A percentile compares a stretch with the other conserved stretches of the same genome.
These are phyloP conservation scores for Argyrosomus japonicus DNA, from an alignment of 2,113 vertebrate species.

Conservation along the genomic window DNA sequence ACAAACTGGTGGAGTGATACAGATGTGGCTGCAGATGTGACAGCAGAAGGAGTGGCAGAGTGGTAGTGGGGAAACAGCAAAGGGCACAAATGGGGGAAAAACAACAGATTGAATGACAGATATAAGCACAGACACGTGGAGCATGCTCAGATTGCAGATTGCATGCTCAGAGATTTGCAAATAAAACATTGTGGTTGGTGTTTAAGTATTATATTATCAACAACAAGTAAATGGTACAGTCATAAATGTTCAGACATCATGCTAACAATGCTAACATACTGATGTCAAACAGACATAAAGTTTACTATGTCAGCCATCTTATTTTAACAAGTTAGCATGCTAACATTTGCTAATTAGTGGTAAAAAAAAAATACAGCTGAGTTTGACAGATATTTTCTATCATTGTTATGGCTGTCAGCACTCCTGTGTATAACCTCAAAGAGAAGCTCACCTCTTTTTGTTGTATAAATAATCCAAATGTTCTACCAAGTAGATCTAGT, in stretches of 20 bases:
- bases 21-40: conserved; percentile 67
- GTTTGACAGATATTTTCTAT: no score
- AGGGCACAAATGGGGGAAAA: conserved; percentile 16
- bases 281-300: background rate
- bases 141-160: conserved; percentile 1
- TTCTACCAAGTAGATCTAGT: no score
- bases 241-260: background rate
- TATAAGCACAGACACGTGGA: background rate
- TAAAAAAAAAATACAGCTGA: no score
- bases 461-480: no score
- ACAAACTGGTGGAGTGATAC: conserved; percentile 51
- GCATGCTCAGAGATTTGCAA: background rate
- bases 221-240: background rate
- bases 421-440: no score
- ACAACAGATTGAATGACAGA: conserved; percentile 38
- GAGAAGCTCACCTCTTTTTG: no score
- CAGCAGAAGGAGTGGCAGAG: conserved; percentile 22
- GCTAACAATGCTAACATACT: background rate
- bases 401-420: no score
- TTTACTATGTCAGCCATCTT: no score
- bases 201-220: background rate
- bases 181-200: background rate
- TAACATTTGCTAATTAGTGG: no score
- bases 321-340: no score
- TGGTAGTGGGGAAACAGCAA: conserved; percentile 2